Percentiles rank a stretch among this genome's conserved stretches.
phyloP scores from a whole-genome alignment of 2,797 vertebrate species.

The Xenopus petersii region DNA sequence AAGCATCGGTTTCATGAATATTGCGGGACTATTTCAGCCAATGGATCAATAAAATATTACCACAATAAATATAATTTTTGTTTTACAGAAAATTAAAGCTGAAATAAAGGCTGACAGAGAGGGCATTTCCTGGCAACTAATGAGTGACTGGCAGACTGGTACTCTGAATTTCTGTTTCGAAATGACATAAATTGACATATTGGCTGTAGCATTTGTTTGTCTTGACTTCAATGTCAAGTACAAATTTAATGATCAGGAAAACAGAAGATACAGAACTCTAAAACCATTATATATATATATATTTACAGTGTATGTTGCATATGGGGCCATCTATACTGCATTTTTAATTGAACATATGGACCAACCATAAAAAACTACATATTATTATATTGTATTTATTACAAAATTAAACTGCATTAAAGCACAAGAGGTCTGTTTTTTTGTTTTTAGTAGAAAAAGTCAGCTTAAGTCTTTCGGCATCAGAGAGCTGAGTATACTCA shows the following conservation, averaged over 20 bases:
- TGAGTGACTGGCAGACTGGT: constrained; percentile 50
- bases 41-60: constrained; percentile 45
- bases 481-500: too few relatives aligned
- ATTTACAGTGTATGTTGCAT: too few relatives aligned
- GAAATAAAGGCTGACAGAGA: constrained; percentile 46
- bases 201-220: constrained; percentile 44
- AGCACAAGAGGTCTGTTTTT: too few relatives aligned
- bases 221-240: constrained; percentile 44
- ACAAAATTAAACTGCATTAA: too few relatives aligned
- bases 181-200: constrained; percentile 46
- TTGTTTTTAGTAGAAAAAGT: too few relatives aligned
- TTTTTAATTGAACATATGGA: too few relatives aligned
- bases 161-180: constrained; percentile 37
- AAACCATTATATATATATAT: neutral
- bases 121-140: constrained; percentile 48
- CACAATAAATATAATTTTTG: constrained; percentile 48
- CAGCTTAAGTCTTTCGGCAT: too few relatives aligned
- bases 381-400: too few relatives aligned
- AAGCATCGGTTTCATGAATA: constrained; percentile 27
- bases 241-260: constrained; percentile 39
- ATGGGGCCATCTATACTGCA: too few relatives aligned
- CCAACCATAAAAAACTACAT: too few relatives aligned
- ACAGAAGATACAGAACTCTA: neutral
- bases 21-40: constrained; percentile 44
- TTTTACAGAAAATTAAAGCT: constrained; percentile 48